Conservation (phyloP, 2,888 invertebrate species). For the Callinectes sapidus region DNA sequence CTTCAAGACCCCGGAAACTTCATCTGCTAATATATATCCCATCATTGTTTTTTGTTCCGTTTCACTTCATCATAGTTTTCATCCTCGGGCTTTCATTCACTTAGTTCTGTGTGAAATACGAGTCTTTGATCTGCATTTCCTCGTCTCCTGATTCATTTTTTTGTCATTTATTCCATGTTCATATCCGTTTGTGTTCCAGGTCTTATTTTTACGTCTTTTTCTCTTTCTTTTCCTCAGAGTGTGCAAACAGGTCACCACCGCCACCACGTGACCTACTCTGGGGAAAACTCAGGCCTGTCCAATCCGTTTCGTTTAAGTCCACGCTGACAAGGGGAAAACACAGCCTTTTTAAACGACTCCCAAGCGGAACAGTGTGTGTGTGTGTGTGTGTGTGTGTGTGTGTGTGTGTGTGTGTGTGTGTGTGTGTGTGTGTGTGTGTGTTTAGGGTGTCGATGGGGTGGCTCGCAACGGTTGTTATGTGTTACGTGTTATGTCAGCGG, state of each 20-base stretch:
- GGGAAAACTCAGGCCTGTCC: neutral
- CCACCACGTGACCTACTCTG: neutral
- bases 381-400: conserved; percentile 25
- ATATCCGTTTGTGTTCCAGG: neutral
- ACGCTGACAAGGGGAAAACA: neutral
- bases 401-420: conserved; percentile 20
- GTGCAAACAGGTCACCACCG: neutral
- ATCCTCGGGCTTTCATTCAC: neutral
- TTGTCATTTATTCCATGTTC: neutral
- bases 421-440: conserved; percentile 22
- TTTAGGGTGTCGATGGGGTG: neutral
- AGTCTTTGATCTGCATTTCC: neutral
- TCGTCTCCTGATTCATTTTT: neutral
- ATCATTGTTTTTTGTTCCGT: neutral
- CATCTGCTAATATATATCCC: neutral
- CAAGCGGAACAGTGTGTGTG: neutral
- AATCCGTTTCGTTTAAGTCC: neutral
- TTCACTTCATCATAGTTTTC: neutral
- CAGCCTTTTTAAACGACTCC: neutral
- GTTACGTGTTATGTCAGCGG: neutral
- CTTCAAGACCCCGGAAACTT: neutral
- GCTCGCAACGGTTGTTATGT: neutral
- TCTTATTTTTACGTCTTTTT: neutral
- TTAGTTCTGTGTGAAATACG: neutral
- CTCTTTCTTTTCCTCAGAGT: neutral